A percentile compares a stretch with the other conserved stretches of the same genome.
Evolutionary conservation across 2,888 invertebrate species (phyloP).

Genomic region (Amiota communis): DNA sequence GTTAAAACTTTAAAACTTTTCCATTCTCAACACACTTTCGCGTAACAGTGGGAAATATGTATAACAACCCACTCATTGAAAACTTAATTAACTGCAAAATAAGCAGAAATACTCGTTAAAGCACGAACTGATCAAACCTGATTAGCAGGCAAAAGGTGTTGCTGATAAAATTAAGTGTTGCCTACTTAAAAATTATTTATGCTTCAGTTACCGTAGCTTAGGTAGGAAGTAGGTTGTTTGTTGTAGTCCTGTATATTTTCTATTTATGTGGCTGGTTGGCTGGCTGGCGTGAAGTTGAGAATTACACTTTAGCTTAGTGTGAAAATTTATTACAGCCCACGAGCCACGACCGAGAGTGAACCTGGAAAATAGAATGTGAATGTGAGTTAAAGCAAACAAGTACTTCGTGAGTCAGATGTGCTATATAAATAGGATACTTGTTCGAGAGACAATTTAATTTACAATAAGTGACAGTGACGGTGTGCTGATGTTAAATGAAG

Average conservation of each 20-base stretch:
- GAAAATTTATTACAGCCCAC: conserved; percentile 6
- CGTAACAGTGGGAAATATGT: no score
- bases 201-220: conserved; percentile 43
- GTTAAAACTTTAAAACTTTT: no score
- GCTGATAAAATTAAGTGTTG: conserved; percentile 55
- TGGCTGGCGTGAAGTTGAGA: conserved; percentile 2
- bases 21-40: no score
- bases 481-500: not conserved
- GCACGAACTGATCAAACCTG: no score
- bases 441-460: no score
- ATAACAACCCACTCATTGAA: not conserved
- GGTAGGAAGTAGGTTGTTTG: no score
- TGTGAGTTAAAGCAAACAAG: not conserved
- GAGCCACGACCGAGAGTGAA: not conserved
- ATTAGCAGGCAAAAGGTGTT: conserved; percentile 58
- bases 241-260: no score
- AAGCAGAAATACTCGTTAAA: not conserved
- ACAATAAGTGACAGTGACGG: no score
- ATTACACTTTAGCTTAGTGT: not conserved
- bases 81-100: conserved; percentile 14
- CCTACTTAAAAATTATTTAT: conserved; percentile 51
- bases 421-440: no score
- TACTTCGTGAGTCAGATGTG: not conserved
- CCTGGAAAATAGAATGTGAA: not conserved
- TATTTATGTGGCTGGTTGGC: not conserved